Evolutionary conservation across 2,888 invertebrate species (phyloP), one percentile per base, ranked within the genome.

Genomic region (Crioceris asparagi): DNA sequence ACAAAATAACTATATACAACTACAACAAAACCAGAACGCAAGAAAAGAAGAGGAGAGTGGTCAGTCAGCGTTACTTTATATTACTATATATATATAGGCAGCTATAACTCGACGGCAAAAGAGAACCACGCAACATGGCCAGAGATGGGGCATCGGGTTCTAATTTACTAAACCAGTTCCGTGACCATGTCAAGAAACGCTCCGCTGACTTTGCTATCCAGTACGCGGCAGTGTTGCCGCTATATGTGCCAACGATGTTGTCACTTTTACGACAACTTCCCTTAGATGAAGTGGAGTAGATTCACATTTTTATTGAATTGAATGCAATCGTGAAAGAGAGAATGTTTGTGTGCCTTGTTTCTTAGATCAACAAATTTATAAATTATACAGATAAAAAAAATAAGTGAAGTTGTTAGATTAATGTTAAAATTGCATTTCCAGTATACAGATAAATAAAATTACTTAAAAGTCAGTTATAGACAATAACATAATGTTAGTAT

Each of bases 151-250:
- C n/a, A n/a, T 50, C 59, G 59, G 60, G 60, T 50, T 60, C 62
- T 60, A 60, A 61, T 62, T 61, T 60, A 61, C 57, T 61, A 62
- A 62, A 62, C 62, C 60, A 61, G 62, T 62, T 61, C 59, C 57
- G 54, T 60, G 60, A 61, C 60, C 61, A 61, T 61, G 61, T 61
- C 60, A 61, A 57, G 60, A 51, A 57, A 57, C 56, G 60, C 60
- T 57, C 51, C 51, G 56, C 55, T 57, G 57, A 54, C 51, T 58
- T 51, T 48, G 50, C 45, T 47, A 50, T 48, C 27, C 14, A 15
- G 27, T 15, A 15, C 27, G 27, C 27, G 27, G 27, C 27, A 7
- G 2, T 11, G 27, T 6, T 27, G 27, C 27, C 27, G 15, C 12
- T 27, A 8, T 27, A 6, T 5, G 2, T 6, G 27, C 27, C 6